These are phyloP conservation scores for Zoroaster sp. DNA, from an alignment of 53 echinoderm and acorn worm species.

Conservation along the genomic window DNA sequence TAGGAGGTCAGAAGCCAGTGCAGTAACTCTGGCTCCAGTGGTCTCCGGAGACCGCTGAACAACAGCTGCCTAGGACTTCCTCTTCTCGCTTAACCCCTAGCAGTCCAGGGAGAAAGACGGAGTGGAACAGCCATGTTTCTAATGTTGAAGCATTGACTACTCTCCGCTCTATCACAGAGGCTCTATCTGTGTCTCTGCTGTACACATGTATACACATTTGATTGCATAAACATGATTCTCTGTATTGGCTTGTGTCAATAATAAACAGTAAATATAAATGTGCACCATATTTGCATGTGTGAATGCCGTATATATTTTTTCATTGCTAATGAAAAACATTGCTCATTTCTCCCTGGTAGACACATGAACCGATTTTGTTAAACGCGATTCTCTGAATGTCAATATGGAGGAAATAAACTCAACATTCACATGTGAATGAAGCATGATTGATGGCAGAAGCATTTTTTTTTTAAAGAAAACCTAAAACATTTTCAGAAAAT, in stretches of 20 bases:
- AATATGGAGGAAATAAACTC: no score
- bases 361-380: no score
- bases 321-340: no score
- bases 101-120: not conserved
- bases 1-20: constrained; percentile 61
- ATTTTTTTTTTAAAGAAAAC: no score
- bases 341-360: no score
- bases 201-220: constrained; percentile 12
- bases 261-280: not conserved
- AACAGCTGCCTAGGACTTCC: constrained; percentile 69
- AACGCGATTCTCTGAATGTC: no score
- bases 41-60: constrained; percentile 51
- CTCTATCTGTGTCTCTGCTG: not conserved
- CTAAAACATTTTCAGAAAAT: no score
- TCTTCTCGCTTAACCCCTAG: not conserved
- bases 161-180: not conserved
- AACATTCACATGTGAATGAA: no score
- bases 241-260: not conserved
- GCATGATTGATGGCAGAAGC: no score
- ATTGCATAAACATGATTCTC: constrained; percentile 13
- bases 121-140: not conserved
- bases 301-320: no score
- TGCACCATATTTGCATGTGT: not conserved
- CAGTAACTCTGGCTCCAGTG: constrained; percentile 46
- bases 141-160: not conserved